Evolutionary conservation across 92 coral and sea anemone genomes (phyloP).

Genomic region (Zoanthus solanderi): DNA sequence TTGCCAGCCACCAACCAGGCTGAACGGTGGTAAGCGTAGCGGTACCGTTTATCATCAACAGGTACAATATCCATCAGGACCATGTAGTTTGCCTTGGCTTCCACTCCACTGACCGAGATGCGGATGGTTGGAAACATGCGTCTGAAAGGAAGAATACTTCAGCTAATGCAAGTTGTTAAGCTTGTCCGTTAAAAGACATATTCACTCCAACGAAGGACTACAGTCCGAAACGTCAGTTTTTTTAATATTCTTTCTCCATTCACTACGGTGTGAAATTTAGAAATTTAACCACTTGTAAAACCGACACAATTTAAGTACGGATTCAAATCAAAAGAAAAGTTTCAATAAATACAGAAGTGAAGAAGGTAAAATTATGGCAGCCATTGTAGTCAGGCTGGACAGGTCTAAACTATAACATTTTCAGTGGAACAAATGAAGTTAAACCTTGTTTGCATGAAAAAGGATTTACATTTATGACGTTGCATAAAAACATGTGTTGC

Average conservation of each 20-base stretch:
- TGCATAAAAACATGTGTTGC: neutral
- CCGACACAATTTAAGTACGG: neutral
- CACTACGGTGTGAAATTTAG: too few species aligned
- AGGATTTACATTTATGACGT: neutral
- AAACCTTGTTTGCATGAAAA: neutral
- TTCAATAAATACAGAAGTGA: neutral
- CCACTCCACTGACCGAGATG: slow-evolving; percentile 88
- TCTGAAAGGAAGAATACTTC: slow-evolving; percentile 44
- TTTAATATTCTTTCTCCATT: too few species aligned
- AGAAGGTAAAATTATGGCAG: too few species aligned
- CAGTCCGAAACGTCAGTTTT: too few species aligned
- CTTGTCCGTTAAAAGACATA: neutral
- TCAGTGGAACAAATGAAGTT: neutral
- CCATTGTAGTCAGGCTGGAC: neutral
- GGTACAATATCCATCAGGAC: slow-evolving; percentile 96
- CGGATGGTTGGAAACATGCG: slow-evolving; percentile 97
- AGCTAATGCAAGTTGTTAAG: neutral
- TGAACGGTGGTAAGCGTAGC: slow-evolving; percentile 98
- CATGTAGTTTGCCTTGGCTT: slow-evolving; percentile 93
- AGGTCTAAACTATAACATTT: neutral
- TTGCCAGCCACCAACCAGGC: slow-evolving; percentile 98
- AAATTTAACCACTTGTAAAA: too few species aligned
- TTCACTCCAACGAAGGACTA: too few species aligned
- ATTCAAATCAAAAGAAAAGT: neutral
- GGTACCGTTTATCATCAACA: slow-evolving; percentile 96